Evolutionary conservation across 2,888 invertebrate genomes (phyloP).

Genomic region (Archips crataeganus): DNA sequence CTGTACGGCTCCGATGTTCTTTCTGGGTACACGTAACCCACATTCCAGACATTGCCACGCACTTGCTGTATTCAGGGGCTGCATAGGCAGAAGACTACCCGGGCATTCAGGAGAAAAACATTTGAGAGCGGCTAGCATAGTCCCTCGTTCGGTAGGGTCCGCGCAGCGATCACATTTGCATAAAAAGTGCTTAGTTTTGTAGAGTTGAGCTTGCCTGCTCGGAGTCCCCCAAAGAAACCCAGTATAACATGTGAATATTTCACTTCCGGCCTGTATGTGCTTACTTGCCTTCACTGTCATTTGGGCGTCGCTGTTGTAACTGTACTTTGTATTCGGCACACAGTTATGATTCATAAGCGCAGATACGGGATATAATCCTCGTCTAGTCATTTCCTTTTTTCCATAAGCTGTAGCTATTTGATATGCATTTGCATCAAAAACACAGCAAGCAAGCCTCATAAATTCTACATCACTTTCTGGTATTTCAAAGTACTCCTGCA

Average conservation of each 20-base stretch:
- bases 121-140: slow-evolving; percentile 84
- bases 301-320: slow-evolving; percentile 84
- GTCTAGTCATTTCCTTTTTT: slow-evolving; percentile 80
- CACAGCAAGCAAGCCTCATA: slow-evolving; percentile 86
- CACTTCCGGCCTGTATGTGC: slow-evolving; percentile 85
- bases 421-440: slow-evolving; percentile 89
- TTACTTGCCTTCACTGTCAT: slow-evolving; percentile 87
- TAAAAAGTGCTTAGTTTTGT: slow-evolving; percentile 88
- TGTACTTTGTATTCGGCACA: slow-evolving; percentile 88
- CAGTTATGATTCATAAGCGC: slow-evolving; percentile 90
- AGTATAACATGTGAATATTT: slow-evolving; percentile 89
- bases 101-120: slow-evolving; percentile 83
- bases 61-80: slow-evolving; percentile 80
- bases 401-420: slow-evolving; percentile 83
- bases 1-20: slow-evolving; percentile 81
- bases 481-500: slow-evolving; percentile 82
- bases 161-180: slow-evolving; percentile 88
- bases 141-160: slow-evolving; percentile 89
- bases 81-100: slow-evolving; percentile 85
- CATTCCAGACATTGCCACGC: slow-evolving; percentile 88
- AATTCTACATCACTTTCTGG: slow-evolving; percentile 84
- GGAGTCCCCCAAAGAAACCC: slow-evolving; percentile 89
- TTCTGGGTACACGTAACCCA: slow-evolving; percentile 71
- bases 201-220: slow-evolving; percentile 86
- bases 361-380: slow-evolving; percentile 89